phyloP scores from a whole-genome alignment of 2,797 vertebrate genomes.

The Leptoclinus maculatus region DNA sequence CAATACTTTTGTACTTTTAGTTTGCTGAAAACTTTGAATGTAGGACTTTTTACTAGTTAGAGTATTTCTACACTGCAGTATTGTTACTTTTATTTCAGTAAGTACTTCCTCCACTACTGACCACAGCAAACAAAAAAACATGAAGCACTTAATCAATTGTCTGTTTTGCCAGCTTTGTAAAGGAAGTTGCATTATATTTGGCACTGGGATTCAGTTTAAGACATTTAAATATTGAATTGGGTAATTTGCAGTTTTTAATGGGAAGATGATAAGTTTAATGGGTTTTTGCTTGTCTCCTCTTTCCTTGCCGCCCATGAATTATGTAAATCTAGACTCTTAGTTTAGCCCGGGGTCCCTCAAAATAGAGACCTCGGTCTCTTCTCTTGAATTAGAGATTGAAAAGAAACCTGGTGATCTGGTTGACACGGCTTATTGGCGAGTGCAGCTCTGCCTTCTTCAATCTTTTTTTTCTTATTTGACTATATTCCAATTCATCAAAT shows the following conservation, averaged over 20 bases:
- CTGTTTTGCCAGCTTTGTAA: slow-evolving; percentile 1
- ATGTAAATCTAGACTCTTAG: neutral
- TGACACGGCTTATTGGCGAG: neutral
- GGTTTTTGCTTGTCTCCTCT: neutral
- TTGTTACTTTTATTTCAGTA: no score
- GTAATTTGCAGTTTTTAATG: neutral
- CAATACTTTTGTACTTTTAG: neutral
- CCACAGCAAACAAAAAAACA: neutral
- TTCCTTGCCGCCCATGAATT: neutral
- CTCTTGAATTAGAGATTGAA: neutral
- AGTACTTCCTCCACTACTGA: neutral
- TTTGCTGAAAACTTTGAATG: no score
- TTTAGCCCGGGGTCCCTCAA: neutral
- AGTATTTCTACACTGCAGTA: no score
- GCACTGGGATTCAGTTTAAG: neutral
- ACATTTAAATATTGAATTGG: neutral
- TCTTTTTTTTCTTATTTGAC: neutral
- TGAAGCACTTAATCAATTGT: neutral
- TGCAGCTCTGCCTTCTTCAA: neutral
- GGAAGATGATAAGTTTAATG: neutral
- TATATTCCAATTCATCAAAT: neutral
- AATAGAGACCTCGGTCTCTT: neutral
- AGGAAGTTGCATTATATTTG: slow-evolving; percentile 11
- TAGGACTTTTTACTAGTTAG: no score
- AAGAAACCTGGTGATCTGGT: neutral